These are phyloP conservation scores for Petromus typicus DNA, from an alignment of 2,113 vertebrate species.

Conservation along the genomic window DNA sequence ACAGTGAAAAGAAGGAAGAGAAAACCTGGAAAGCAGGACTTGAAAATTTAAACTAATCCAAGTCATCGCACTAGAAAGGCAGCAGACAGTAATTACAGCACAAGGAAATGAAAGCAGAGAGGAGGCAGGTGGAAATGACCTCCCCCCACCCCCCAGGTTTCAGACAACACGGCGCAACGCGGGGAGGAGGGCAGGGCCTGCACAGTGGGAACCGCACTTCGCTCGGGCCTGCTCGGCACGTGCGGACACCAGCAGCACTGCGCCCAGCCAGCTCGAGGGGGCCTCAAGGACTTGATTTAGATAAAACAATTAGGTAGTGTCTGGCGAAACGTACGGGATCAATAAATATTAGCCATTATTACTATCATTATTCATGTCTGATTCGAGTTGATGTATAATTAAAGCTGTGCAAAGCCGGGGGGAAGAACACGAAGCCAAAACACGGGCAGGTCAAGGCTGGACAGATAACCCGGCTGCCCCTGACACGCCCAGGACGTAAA, in stretches of 20 bases:
- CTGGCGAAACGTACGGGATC: not conserved
- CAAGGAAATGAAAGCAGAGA: not conserved
- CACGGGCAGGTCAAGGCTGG: not conserved
- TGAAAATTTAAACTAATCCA: not conserved
- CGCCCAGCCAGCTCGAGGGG: not conserved
- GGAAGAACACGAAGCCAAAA: not conserved
- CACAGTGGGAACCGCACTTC: not conserved
- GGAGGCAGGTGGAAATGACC: not conserved
- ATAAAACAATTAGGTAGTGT: not conserved
- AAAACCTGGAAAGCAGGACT: not conserved
- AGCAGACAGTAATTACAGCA: not conserved
- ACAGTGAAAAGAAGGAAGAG: not conserved
- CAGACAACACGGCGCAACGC: not conserved
- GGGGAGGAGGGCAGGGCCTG: no score
- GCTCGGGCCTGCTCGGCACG: not conserved
- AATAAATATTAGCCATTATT: constrained; percentile 34
- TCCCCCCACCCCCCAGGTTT: no score
- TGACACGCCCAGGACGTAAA: not conserved
- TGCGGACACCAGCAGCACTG: not conserved
- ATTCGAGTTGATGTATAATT: not conserved
- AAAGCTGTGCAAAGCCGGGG: not conserved
- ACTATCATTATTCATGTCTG: not conserved
- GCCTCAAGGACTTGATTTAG: not conserved
- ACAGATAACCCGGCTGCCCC: not conserved
- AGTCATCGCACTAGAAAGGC: not conserved